Base-by-base conservation (phyloP, 2,797 vertebrate genomes). In the Propithecus perrieri region DNA sequence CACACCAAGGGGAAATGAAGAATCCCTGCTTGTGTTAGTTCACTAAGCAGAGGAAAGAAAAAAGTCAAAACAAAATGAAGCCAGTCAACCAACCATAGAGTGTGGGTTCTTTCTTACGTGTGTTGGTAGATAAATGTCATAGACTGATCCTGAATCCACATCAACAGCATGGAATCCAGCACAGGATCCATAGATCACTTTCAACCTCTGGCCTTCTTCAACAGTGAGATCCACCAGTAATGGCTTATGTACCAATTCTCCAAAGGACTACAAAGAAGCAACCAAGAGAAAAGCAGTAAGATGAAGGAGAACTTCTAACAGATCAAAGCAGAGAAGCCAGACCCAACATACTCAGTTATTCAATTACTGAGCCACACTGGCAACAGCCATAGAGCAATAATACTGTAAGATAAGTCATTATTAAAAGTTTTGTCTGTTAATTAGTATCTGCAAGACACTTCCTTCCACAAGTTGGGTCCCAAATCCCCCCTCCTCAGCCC, bases 111-210 rank as follows among this genome's bases (percentile, higher is more conserved):
- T 93, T 97, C 99, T 98, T 99, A 99, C 99, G 95, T 99, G 99
- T 93, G 99, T 99, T 97, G 99, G 99, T 95, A 99, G 98, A 97
- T 99, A 99, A 98, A 99, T 99, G 98, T 99, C 99, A 94, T 99
- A 99, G 91, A 99, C 99, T 0, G 99, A 99, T 98, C 99, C 99
- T 0, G 99, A 99, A 97, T 99, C 99, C 97, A 99, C 99, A 94
- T 99, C 99, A 74, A 99, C 99, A 0, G 99, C 99, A 95, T 99
- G 99, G 98, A 99, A 99, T 35, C 99, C 99, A 96, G 99, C 99
- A 48, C 98, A 99, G 96, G 99, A 99, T 35, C 99, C 99, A 85
- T 99, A 99, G 98, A 99, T 99, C 95, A 99, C 99, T 98, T 99
- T 99, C 95, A 99, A 98, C 96, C 99, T 99, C 98, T 99, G 99